Base-by-base conservation (phyloP, 2,888 invertebrate genomes). In the Rhamnusium bicolor region DNA sequence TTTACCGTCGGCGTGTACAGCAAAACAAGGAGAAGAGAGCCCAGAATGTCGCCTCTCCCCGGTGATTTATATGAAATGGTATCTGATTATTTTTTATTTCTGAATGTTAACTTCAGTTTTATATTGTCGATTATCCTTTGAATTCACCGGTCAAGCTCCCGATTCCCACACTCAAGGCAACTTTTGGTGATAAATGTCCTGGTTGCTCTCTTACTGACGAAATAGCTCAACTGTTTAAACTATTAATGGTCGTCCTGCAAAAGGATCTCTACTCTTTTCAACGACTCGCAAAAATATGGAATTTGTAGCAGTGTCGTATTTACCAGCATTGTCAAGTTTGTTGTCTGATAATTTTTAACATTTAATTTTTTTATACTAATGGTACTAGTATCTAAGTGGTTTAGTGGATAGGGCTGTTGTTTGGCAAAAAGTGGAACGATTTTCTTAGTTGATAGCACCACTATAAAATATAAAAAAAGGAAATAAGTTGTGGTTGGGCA, bases 51-150 rank as follows among this genome's bases (percentile, higher is more conserved):
- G 73, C 79, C 68, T 68, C 68, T 56, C 72, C 77, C 77, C 84
- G 81, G 86, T 88, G 88, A 88, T 88, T 88, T 88, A 87, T 88
- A 87, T 86, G 85, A 87, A 87, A 87, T 86, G 86, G 84, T 87
- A 85, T 86, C 86, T 86, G 87, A 87, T 87, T 86, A 87, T 87
- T 87, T 86, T 86, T 87, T 85, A 84, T 85, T 87, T 87, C 86
- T 86, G 86, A 88, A 88, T 88, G 87, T 88, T 87, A 87, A 87
- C 87, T 86, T 87, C 85, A 86, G 86, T 87, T 88, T 88, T 87
- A 88, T 88, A 88, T 87, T 88, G 88, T 88, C 87, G 87, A 87
- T 86, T 87, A 85, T 85, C 86, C 86, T 88, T 88, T 87, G 87
- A 85, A 81, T 82, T 82, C 80, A 85, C 87, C 86, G 87, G 83